Evolutionary conservation across 2,888 invertebrate genomes (phyloP), one percentile per base, ranked within the genome.

Genomic region (Morpho achilles): DNA sequence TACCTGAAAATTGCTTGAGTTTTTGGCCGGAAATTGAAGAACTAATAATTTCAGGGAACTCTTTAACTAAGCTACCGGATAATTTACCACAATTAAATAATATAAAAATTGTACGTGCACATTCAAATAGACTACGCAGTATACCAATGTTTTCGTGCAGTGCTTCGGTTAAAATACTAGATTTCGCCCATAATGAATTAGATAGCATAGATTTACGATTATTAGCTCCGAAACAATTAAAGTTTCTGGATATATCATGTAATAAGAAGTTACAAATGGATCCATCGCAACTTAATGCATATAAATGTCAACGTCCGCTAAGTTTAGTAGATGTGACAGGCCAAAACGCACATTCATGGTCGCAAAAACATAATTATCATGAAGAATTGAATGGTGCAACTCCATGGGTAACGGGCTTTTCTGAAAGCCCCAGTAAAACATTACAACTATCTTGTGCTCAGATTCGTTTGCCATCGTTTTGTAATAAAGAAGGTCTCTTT

Each of bases 271-370:
- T 97, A 7, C 95, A 95, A 82, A 96, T 97, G 3, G 96, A 97
- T 73, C 95, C 96, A 9, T 93, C 95, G 48, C 96, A 96, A 77
- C 95, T 96, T 66, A 94, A 94, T 76, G 94, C 93, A 3, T 96
- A 96, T 71, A 92, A 95, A 81, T 94, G 95, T 45, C 95, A 96
- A 76, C 87, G 96, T 48, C 95, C 96, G 5, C 93, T 96, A 84
- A 96, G 96, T 72, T 86, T 97, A 39, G 95, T 97, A 0, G 96
- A 97, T 76, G 96, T 96, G 0, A 95, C 96, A 0, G 96, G 96
- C 9, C 94, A 95, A 71, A 96, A 95, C 80, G 93, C 93, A 60
- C 74, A 95, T 56, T 95, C 96, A 1, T 92, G 82, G 79, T 76
- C 81, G 9, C 87, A 88, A 70, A 89, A 85, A 72, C 84, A 75